Evolutionary conservation across 2,797 vertebrate genomes (phyloP).

Genomic region (Limnodromus scolopaceus): DNA sequence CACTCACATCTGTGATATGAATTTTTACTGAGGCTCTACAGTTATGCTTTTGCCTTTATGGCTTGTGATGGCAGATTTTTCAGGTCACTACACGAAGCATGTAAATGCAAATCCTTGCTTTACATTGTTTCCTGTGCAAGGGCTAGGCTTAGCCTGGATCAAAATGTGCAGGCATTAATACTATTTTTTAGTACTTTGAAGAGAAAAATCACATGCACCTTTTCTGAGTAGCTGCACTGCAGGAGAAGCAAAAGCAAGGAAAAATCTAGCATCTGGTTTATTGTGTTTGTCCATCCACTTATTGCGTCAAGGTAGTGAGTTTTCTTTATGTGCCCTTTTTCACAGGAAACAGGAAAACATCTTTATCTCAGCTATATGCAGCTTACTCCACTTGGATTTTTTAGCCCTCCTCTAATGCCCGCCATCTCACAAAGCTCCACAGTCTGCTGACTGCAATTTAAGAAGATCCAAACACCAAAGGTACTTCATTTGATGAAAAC

Average conservation of each 20-base stretch:
- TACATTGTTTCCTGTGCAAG: neutral
- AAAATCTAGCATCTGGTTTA: neutral
- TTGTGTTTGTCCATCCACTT: neutral
- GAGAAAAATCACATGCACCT: neutral
- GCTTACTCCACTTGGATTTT: neutral
- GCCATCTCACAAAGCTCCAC: neutral
- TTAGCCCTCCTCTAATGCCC: neutral
- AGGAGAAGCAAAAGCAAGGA: neutral
- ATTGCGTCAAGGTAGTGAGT: neutral
- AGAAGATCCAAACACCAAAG: neutral
- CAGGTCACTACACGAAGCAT: neutral
- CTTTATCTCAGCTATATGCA: neutral
- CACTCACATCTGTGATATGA: neutral
- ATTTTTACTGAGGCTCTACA: neutral
- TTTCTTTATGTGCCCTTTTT: neutral
- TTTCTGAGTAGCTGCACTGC: neutral
- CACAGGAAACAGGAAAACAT: neutral
- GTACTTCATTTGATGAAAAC: neutral
- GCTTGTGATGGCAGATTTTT: neutral
- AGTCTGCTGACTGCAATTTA: neutral
- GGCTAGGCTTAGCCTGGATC: neutral
- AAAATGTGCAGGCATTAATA: neutral
- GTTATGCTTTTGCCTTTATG: neutral
- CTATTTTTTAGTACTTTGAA: neutral
- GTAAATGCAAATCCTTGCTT: neutral